phyloP scores from a whole-genome alignment of 2,113 vertebrate species.

The Tenrec ecaudatus region DNA sequence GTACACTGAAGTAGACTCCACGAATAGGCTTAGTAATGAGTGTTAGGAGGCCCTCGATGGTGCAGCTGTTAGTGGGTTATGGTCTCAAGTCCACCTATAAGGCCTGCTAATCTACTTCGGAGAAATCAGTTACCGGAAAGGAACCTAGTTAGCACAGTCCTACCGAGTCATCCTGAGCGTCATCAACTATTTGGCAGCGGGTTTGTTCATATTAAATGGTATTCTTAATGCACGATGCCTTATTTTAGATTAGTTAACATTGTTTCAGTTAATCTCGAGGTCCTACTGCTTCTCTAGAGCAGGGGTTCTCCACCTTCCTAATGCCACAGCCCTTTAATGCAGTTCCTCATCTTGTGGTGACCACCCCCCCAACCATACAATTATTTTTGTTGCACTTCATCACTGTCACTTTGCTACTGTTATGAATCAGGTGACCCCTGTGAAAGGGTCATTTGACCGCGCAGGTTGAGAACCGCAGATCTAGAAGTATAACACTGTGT shows the following conservation, averaged over 20 bases:
- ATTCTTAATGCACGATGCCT: background rate
- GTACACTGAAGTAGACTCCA: background rate
- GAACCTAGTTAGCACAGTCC: background rate
- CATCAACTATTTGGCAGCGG: background rate
- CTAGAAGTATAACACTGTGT: no score
- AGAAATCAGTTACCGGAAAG: background rate
- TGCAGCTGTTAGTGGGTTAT: background rate
- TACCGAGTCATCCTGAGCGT: background rate
- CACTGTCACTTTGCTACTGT: no score
- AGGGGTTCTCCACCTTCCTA: no score
- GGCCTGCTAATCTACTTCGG: no score
- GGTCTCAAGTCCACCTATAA: background rate
- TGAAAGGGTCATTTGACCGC: no score
- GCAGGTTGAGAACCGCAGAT: no score
- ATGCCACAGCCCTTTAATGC: no score
- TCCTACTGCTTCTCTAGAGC: background rate
- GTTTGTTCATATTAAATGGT: background rate
- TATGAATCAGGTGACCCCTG: no score
- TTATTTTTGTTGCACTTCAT: no score
- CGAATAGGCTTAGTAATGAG: no score
- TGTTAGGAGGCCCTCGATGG: background rate
- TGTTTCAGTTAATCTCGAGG: background rate
- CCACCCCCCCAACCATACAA: no score
- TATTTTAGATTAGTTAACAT: constrained; percentile 2
- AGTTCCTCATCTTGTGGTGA: no score